A percentile compares a stretch with the other conserved stretches of the same genome.
phyloP scores from a whole-genome alignment of 23 tunicate genomes.

The Styela clava region DNA sequence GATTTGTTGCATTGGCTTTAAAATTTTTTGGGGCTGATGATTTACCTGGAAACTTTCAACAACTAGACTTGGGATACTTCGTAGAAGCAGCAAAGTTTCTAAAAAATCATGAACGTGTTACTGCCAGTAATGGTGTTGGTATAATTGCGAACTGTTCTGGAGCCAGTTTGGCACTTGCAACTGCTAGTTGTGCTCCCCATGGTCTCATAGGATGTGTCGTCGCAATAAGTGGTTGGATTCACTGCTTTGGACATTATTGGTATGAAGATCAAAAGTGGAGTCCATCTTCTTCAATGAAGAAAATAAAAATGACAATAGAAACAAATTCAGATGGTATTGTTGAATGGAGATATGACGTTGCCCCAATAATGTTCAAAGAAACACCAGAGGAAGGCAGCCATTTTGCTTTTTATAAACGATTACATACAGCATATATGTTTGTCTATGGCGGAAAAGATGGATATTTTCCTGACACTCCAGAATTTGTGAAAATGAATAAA shows the following conservation, averaged over 20 bases:
- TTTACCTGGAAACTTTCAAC: neutral
- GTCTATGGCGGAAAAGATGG: slow-evolving; percentile 28
- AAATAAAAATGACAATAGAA: neutral
- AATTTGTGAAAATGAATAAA: neutral
- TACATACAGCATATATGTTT: slow-evolving; percentile 26
- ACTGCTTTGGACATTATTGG: neutral
- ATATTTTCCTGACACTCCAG: neutral
- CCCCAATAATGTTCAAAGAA: neutral
- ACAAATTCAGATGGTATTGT: neutral
- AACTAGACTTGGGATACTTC: neutral
- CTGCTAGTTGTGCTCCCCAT: neutral
- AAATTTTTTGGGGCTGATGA: slow-evolving; percentile 20
- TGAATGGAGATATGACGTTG: neutral
- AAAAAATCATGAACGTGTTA: neutral
- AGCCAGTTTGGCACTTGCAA: slow-evolving; percentile 3
- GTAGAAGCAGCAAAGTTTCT: slow-evolving; percentile 14
- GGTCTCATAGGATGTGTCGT: slow-evolving; percentile 16
- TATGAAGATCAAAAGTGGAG: neutral
- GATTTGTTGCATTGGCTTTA: slow-evolving; percentile 13
- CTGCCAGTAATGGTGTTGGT: neutral
- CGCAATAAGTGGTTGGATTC: slow-evolving; percentile 3
- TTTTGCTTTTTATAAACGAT: slow-evolving; percentile 29
- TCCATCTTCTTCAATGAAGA: neutral
- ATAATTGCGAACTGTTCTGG: slow-evolving; percentile 14
- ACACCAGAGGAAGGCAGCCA: neutral